Percentiles rank a stretch among this genome's conserved stretches.
These are phyloP conservation scores for Ciconia boyciana DNA, from an alignment of 2,113 vertebrate genomes.

Conservation along the genomic window DNA sequence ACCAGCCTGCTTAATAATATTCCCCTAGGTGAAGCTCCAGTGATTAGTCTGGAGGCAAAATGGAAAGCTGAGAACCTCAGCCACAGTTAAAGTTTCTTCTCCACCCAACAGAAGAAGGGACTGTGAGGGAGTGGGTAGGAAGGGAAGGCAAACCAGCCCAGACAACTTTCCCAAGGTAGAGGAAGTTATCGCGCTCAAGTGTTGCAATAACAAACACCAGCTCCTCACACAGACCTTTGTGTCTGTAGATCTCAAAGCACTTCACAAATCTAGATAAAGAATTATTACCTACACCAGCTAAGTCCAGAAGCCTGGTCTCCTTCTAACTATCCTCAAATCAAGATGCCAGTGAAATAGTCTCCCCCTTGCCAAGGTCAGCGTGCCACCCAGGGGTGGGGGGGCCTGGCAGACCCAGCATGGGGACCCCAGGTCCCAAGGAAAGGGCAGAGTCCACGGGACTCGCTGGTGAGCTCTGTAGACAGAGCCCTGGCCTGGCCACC, in stretches of 20 bases:
- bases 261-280: neutral
- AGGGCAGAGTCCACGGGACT: neutral
- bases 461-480: neutral
- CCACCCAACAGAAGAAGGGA: neutral
- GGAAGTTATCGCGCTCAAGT: neutral
- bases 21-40: neutral
- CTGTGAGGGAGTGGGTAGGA: neutral
- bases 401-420: neutral
- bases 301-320: neutral
- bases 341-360: neutral
- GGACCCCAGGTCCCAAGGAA: neutral
- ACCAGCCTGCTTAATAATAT: neutral
- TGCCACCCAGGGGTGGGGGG: neutral
- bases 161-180: neutral
- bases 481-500: neutral
- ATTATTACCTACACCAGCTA: neutral
- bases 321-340: neutral
- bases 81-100: neutral
- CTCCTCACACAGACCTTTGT: neutral
- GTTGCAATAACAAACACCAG: neutral
- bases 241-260: neutral
- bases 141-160: neutral
- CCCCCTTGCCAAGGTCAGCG: neutral
- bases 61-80: neutral
- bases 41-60: neutral